Evolutionary conservation across 2,888 invertebrate genomes (phyloP).

Genomic region (Acleris emargana): DNA sequence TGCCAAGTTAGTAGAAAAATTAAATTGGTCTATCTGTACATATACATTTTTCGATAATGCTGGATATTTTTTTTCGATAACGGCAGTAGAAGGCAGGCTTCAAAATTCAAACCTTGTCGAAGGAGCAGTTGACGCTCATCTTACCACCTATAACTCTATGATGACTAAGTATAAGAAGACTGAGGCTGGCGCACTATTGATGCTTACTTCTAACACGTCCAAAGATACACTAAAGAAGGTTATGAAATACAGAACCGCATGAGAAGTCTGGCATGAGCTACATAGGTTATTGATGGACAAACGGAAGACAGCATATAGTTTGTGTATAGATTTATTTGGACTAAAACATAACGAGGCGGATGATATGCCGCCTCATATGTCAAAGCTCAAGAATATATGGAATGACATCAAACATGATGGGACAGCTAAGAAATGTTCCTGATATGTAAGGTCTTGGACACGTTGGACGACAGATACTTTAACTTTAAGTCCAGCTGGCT

Average conservation of each 20-base stretch:
- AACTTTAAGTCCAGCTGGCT: not conserved
- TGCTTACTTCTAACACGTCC: no score
- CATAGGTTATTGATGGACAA: not conserved
- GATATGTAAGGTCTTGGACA: constrained; percentile 5
- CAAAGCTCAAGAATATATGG: not conserved
- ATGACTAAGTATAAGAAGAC: no score
- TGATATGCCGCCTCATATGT: no score
- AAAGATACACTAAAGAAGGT: not conserved
- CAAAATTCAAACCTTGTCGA: no score
- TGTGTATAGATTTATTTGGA: not conserved
- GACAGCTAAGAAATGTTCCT: constrained; percentile 3
- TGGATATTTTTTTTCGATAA: no score
- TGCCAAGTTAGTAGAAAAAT: no score
- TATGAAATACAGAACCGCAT: not conserved
- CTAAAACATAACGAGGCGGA: no score
- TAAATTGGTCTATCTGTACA: constrained; percentile 1
- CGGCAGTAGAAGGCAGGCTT: no score
- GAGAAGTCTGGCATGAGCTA: not conserved
- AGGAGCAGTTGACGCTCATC: no score
- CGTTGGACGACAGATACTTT: not conserved
- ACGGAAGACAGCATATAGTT: not conserved
- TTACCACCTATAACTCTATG: no score
- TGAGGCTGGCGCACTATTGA: no score
- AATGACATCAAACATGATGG: not conserved
- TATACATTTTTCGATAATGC: not conserved